Evolutionary conservation across 1,140 invertebrate species (phyloP).

Genomic region (Pseudomyrmex gracilis): DNA sequence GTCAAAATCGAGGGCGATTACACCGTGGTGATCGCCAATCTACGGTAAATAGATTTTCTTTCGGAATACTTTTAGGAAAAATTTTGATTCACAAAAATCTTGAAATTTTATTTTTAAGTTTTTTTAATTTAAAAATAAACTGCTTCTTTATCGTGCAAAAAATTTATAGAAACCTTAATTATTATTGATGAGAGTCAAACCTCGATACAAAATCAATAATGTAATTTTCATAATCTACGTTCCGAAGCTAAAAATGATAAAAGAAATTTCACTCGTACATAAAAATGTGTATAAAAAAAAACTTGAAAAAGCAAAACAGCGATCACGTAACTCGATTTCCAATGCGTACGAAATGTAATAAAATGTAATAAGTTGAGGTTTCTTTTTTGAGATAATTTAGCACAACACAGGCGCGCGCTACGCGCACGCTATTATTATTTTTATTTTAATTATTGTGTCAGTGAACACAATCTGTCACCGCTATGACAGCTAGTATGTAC

Average conservation of each 20-base stretch:
- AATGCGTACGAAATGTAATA: neutral
- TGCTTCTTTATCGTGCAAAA: neutral
- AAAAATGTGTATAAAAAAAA: too few species aligned
- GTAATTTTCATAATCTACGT: neutral
- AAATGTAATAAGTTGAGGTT: neutral
- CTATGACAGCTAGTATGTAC: too few species aligned
- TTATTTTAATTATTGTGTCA: too few species aligned
- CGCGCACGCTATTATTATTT: too few species aligned
- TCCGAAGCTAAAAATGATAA: neutral
- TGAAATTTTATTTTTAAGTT: too few species aligned
- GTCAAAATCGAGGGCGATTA: conserved; percentile 89
- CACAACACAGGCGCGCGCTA: too few species aligned
- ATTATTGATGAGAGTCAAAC: neutral
- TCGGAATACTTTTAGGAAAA: neutral
- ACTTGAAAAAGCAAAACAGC: neutral
- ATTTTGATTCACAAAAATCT: too few species aligned
- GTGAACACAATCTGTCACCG: too few species aligned
- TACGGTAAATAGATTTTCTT: conserved; percentile 86
- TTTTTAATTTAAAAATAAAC: neutral
- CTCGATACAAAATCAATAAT: neutral
- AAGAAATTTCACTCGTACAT: neutral
- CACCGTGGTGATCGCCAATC: conserved; percentile 87
- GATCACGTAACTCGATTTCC: neutral
- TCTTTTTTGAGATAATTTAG: too few species aligned
- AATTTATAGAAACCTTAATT: conserved; percentile 4